Percentiles rank a stretch among this genome's conserved stretches.
These are phyloP conservation scores for Antheraea assamensis DNA, from an alignment of 2,888 invertebrate species.

Conservation along the genomic window DNA sequence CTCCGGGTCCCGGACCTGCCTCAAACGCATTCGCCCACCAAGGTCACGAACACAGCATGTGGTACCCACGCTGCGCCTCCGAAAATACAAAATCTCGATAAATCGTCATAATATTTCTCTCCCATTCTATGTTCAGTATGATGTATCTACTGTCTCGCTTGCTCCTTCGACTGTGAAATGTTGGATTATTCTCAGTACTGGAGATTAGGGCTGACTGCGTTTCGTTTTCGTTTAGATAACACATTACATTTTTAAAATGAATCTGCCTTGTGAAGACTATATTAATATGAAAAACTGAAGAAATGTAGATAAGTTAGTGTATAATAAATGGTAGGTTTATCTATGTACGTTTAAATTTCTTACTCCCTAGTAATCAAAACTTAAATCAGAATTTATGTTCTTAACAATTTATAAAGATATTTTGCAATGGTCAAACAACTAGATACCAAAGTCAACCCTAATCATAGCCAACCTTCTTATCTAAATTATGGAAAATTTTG, in stretches of 20 bases:
- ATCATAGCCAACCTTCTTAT: conserved; percentile 80
- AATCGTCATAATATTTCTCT: conserved; percentile 46
- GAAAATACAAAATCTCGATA: conserved; percentile 73
- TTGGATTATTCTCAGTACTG: conserved; percentile 38
- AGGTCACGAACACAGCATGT: conserved; percentile 72
- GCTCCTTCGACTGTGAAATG: conserved; percentile 55
- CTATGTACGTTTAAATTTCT: neutral
- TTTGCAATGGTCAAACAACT: neutral
- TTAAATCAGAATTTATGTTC: neutral
- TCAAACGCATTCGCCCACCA: conserved; percentile 68
- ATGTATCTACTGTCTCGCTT: conserved; percentile 44
- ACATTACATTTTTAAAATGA: neutral
- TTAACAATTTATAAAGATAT: neutral
- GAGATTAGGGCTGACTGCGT: conserved; percentile 19
- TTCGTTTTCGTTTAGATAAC: neutral
- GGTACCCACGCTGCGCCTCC: conserved; percentile 63
- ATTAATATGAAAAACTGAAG: neutral
- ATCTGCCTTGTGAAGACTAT: neutral
- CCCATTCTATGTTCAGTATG: conserved; percentile 47
- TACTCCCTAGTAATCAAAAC: neutral
- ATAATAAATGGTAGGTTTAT: neutral
- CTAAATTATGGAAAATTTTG: conserved; percentile 81
- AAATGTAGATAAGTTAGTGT: neutral
- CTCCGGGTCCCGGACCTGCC: conserved; percentile 72
- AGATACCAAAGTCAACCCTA: conserved; percentile 62